phyloP scores from a whole-genome alignment of 2,888 invertebrate genomes.

The Erebia epiphron region DNA sequence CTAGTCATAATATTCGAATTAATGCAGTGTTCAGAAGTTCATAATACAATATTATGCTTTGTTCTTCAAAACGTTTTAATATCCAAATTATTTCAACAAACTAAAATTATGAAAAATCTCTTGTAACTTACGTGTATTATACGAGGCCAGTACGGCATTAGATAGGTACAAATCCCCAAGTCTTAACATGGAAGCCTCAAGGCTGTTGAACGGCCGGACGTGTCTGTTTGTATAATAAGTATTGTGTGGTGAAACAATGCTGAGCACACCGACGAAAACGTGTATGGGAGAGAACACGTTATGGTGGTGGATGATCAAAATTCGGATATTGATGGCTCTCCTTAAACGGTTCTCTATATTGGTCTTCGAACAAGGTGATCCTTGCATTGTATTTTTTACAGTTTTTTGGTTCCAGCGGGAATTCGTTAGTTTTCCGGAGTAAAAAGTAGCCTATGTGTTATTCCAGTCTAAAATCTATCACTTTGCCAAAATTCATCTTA shows the following conservation, averaged over 20 bases:
- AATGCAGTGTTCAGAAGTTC: too few species aligned
- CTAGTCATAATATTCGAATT: too few species aligned
- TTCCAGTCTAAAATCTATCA: too few species aligned
- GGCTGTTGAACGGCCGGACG: conserved; percentile 44
- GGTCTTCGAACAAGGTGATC: too few species aligned
- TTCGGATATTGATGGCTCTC: conserved; percentile 6
- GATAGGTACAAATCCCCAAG: conserved; percentile 29
- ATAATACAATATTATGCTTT: too few species aligned
- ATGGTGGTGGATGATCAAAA: conserved; percentile 18
- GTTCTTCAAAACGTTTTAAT: too few species aligned
- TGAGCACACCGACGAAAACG: conserved; percentile 23
- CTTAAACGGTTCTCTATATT: neutral
- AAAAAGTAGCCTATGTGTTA: too few species aligned
- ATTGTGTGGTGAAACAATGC: conserved; percentile 47
- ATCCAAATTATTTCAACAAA: too few species aligned
- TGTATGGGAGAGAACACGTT: conserved; percentile 25
- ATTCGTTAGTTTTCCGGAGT: too few species aligned
- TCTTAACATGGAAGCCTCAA: conserved; percentile 37
- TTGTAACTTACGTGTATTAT: neutral
- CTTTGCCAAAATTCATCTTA: too few species aligned
- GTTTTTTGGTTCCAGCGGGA: too few species aligned
- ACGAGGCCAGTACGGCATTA: conserved; percentile 12
- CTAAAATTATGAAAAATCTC: neutral
- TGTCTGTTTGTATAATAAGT: conserved; percentile 42
- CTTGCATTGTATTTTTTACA: too few species aligned